These are phyloP conservation scores for Sanderia malayensis DNA, from an alignment of 30 jellyfish, hydroid and myxozoan species.

Conservation along the genomic window DNA sequence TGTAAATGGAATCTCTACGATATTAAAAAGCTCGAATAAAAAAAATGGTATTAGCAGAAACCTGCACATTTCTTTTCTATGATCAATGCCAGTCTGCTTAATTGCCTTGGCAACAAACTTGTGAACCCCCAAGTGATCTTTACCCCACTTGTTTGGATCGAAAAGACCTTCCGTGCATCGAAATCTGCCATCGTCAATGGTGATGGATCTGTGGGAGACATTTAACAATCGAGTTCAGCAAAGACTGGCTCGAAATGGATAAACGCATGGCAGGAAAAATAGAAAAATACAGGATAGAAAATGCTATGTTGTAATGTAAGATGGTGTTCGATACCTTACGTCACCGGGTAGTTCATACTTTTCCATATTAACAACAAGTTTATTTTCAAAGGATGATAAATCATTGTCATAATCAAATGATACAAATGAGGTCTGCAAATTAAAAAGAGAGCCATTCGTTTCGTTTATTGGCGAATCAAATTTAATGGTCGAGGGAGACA, in stretches of 20 bases:
- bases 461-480: no score
- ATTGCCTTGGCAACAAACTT: constrained; percentile 68
- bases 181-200: constrained; percentile 48
- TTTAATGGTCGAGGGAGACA: no score
- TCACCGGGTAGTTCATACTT: constrained; percentile 69
- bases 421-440: constrained; percentile 47
- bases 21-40: background rate
- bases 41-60: background rate
- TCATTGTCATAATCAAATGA: constrained; percentile 62
- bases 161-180: constrained; percentile 92
- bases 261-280: no score
- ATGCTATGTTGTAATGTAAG: no score
- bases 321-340: constrained; percentile 53
- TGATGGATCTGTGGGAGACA: constrained; percentile 51
- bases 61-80: constrained; percentile 82
- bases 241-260: no score
- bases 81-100: constrained; percentile 88
- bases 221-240: no score
- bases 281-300: no score
- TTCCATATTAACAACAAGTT: constrained; percentile 45
- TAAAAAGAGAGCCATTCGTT: background rate
- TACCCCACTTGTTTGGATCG: constrained; percentile 86
- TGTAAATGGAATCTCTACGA: no score
- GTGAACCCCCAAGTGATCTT: constrained; percentile 78
- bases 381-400: constrained; percentile 3